Evolutionary conservation across 53 echinoderm and acorn worm genomes (phyloP).

Genomic region (Pentamera pediparva): DNA sequence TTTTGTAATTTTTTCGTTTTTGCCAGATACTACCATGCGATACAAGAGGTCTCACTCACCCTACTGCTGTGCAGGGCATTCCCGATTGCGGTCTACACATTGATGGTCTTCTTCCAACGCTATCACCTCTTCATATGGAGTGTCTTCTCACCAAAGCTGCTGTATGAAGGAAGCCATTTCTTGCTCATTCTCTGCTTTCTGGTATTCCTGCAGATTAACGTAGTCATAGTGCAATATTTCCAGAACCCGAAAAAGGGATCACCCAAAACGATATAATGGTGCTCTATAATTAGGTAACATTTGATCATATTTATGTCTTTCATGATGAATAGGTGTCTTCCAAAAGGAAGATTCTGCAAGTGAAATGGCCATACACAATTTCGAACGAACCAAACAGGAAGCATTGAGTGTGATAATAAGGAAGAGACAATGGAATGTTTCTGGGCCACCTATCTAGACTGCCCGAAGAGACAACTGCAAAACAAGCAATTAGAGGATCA

Average conservation of each 20-base stretch:
- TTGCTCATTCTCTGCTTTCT: conserved; percentile 7
- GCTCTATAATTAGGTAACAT: too few species aligned
- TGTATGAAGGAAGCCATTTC: conserved; percentile 71
- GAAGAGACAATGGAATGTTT: too few species aligned
- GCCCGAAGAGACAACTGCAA: too few species aligned
- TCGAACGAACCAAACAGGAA: too few species aligned
- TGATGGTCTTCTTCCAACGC: conserved; percentile 67
- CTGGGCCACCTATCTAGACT: too few species aligned
- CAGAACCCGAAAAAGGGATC: conserved; percentile 13
- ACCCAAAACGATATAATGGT: conserved; percentile 22
- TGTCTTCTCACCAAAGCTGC: conserved; percentile 89
- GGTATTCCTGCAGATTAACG: conserved; percentile 14
- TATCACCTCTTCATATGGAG: conserved; percentile 99
- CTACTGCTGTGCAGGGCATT: conserved; percentile 62
- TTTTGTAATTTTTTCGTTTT: background rate
- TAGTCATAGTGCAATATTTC: conserved; percentile 31
- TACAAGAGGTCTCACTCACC: conserved; percentile 54
- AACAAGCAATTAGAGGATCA: too few species aligned
- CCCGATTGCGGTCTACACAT: conserved; percentile 75
- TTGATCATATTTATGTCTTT: too few species aligned
- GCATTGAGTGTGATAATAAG: too few species aligned
- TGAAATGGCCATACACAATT: too few species aligned
- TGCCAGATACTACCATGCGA: conserved; percentile 48
- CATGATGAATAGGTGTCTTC: too few species aligned
- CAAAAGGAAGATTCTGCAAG: too few species aligned